Conservation (phyloP, 2,113 vertebrate genomes). For the Thamnaconus septentrionalis region DNA sequence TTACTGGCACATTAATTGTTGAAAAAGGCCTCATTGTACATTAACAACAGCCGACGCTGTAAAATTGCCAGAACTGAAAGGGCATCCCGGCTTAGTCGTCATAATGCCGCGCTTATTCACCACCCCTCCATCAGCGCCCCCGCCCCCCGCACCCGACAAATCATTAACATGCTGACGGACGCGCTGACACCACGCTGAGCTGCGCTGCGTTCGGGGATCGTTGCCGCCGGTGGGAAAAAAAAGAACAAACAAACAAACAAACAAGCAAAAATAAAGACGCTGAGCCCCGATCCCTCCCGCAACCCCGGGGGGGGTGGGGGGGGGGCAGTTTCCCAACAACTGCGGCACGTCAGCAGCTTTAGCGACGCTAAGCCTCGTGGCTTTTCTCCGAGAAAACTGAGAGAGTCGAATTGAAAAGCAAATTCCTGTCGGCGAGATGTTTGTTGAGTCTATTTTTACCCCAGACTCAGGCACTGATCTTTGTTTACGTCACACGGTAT, state of each 20-base stretch:
- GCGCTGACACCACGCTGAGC: no score
- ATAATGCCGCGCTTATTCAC: background rate
- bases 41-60: constrained; percentile 18
- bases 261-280: no score
- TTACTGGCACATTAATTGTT: constrained; percentile 9
- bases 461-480: background rate
- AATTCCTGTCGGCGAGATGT: constrained; percentile 42
- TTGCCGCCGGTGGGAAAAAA: no score
- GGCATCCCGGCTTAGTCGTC: constrained; percentile 41
- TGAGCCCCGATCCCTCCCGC: no score
- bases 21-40: constrained; percentile 39
- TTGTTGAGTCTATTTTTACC: background rate
- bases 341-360: constrained; percentile 33
- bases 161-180: constrained; percentile 30
- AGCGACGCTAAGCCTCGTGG: constrained; percentile 29
- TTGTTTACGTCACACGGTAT: constrained; percentile 47
- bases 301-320: background rate
- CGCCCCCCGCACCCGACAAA: constrained; percentile 10
- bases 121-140: no score
- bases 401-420: constrained; percentile 34
- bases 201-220: no score
- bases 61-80: constrained; percentile 44
- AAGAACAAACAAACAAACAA: no score
- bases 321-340: constrained; percentile 28
- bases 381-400: constrained; percentile 40